Conservation (phyloP, 2,797 vertebrate species). For the Sarcophilus harrisii region DNA sequence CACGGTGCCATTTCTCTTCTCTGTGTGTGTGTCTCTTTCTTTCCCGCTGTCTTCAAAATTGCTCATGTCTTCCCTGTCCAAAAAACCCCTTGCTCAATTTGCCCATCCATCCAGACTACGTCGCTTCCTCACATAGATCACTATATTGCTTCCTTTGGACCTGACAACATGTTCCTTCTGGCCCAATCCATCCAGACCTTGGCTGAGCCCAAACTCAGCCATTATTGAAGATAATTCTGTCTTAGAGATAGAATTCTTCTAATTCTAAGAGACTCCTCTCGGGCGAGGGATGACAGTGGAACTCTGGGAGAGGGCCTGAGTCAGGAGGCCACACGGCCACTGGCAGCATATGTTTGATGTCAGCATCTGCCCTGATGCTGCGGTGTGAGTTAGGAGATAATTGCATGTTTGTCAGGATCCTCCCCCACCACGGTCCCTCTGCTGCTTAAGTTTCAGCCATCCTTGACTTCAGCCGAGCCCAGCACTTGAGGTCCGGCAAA, state of each 20-base stretch:
- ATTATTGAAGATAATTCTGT: too few relatives aligned
- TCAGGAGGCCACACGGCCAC: neutral
- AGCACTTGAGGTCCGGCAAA: fast-evolving
- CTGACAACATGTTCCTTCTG: neutral
- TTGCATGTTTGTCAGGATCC: neutral
- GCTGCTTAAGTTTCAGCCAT: neutral
- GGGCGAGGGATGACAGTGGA: neutral
- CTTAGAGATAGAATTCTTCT: too few relatives aligned
- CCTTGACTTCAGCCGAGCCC: neutral
- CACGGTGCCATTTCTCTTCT: neutral
- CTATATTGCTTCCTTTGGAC: neutral
- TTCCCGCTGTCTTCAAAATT: neutral
- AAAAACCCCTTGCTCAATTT: neutral
- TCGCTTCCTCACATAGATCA: neutral
- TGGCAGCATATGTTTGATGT: neutral
- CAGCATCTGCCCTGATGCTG: neutral
- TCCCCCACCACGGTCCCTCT: neutral
- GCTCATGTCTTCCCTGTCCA: neutral
- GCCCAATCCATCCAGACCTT: neutral
- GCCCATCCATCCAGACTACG: neutral
- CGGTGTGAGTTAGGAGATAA: neutral
- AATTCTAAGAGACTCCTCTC: neutral
- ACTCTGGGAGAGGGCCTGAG: neutral
- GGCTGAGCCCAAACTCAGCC: neutral
- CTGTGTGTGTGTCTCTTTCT: neutral